A percentile compares a stretch with the other conserved stretches of the same genome.
phyloP scores from a whole-genome alignment of 2,888 invertebrate species.

The Apoda limacodes region DNA sequence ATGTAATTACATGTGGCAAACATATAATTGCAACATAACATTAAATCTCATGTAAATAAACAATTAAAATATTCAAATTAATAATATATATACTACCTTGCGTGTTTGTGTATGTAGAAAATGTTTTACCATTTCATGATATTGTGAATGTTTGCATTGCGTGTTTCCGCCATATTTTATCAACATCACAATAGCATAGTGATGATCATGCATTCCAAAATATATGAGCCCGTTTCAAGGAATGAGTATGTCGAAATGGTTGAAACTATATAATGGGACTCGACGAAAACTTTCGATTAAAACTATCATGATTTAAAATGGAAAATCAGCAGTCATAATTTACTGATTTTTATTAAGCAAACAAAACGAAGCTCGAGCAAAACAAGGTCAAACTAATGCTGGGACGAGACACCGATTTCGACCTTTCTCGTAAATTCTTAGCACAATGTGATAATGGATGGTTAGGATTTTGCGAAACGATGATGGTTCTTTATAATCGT shows the following conservation, averaged over 20 bases:
- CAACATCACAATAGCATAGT: constrained; percentile 51
- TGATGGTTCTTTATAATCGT: constrained; percentile 62
- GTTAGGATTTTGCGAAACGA: constrained; percentile 63
- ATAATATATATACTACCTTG: constrained; percentile 54
- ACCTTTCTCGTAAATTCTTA: constrained; percentile 45
- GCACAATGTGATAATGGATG: constrained; percentile 62
- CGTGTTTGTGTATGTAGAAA: constrained; percentile 51
- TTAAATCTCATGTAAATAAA: no score
- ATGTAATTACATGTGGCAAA: no score
- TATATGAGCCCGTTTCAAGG: constrained; percentile 49
- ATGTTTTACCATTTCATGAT: constrained; percentile 59
- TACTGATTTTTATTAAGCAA: constrained; percentile 55
- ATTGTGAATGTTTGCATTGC: constrained; percentile 53
- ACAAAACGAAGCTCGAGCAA: constrained; percentile 45
- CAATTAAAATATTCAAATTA: neutral
- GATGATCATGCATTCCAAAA: constrained; percentile 56
- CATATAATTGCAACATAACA: no score
- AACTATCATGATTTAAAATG: constrained; percentile 23
- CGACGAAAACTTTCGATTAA: constrained; percentile 23
- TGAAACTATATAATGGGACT: constrained; percentile 17
- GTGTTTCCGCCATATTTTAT: constrained; percentile 36
- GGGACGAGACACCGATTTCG: constrained; percentile 25
- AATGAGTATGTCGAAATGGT: constrained; percentile 52
- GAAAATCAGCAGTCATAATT: constrained; percentile 55
- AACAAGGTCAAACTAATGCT: constrained; percentile 31